A percentile compares a stretch with the other conserved stretches of the same genome.
Evolutionary conservation across 2,113 vertebrate genomes (phyloP).

Genomic region (Baryphthengus martii): DNA sequence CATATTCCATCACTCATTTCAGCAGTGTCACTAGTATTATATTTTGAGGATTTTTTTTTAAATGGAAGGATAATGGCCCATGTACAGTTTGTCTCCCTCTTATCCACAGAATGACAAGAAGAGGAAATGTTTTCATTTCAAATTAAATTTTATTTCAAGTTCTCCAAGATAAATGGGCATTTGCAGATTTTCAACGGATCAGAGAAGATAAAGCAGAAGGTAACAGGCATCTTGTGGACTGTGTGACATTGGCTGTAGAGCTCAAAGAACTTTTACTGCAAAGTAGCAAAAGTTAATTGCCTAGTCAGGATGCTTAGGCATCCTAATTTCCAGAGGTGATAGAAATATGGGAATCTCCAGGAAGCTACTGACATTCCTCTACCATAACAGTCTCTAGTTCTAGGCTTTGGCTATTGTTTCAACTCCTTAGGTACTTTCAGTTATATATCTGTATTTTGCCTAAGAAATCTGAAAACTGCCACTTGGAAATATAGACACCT

Average conservation of each 20-base stretch:
- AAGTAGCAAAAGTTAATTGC: background rate
- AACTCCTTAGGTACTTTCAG: background rate
- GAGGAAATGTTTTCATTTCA: background rate
- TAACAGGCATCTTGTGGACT: background rate
- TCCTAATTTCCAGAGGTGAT: background rate
- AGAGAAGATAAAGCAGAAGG: background rate
- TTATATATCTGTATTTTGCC: background rate
- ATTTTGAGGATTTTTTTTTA: background rate
- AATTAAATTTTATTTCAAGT: background rate
- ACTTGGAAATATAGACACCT: background rate
- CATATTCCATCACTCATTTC: background rate
- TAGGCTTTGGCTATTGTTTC: background rate
- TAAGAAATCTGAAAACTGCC: background rate
- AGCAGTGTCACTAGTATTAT: background rate
- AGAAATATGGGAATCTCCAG: background rate
- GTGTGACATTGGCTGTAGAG: background rate
- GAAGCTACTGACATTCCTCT: background rate
- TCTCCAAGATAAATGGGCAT: background rate
- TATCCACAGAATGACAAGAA: background rate
- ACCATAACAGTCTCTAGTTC: background rate
- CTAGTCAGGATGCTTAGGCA: background rate
- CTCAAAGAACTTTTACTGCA: background rate
- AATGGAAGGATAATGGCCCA: background rate
- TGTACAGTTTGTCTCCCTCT: background rate
- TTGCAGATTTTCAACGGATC: background rate